phyloP scores from a whole-genome alignment of 2,113 vertebrate genomes.

The Odontophorus gujanensis region DNA sequence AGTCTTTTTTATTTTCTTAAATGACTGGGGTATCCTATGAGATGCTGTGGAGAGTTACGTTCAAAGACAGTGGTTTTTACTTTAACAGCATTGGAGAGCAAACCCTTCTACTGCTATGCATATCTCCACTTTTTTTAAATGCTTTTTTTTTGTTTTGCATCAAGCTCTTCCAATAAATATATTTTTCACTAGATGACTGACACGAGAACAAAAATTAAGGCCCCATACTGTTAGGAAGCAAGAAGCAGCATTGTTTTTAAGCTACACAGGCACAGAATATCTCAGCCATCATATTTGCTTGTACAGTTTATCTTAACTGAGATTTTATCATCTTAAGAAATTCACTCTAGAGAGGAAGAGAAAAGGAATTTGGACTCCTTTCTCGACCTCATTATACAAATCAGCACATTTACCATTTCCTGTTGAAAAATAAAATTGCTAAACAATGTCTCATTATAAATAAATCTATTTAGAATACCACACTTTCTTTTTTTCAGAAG shows the following conservation, averaged over 20 bases:
- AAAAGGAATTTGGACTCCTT: constrained; percentile 15
- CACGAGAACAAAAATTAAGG: neutral
- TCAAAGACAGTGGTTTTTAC: neutral
- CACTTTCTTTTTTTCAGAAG: neutral
- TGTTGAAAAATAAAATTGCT: constrained; percentile 41
- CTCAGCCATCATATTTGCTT: neutral
- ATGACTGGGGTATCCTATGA: neutral
- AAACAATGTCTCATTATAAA: constrained; percentile 43
- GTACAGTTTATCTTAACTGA: neutral
- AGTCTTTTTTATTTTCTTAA: neutral
- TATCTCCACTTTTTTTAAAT: neutral
- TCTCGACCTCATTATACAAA: constrained; percentile 46
- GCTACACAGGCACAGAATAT: neutral
- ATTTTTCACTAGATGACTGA: neutral
- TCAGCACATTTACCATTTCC: constrained; percentile 47
- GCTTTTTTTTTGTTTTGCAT: neutral
- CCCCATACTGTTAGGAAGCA: neutral
- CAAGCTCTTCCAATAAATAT: neutral
- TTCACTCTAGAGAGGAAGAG: neutral
- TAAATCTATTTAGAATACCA: neutral
- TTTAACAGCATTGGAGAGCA: neutral
- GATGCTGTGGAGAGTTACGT: neutral
- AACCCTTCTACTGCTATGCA: neutral
- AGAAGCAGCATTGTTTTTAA: neutral
- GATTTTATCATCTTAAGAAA: constrained; percentile 25